Conservation (phyloP, 2,888 invertebrate genomes). For the Ophion ventricosus region DNA sequence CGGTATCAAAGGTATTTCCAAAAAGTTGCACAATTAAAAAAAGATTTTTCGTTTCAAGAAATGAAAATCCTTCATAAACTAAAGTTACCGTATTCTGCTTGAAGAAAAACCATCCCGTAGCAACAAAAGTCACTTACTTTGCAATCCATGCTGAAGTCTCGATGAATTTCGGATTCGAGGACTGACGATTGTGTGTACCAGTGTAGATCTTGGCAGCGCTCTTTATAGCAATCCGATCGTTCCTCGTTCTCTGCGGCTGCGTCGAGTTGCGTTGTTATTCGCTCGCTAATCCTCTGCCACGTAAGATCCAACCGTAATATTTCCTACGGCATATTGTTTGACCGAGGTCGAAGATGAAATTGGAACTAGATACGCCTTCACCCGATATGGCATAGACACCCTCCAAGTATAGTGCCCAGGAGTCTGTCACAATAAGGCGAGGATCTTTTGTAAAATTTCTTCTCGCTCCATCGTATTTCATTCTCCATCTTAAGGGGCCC, state of each 20-base stretch:
- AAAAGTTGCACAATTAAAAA: background rate
- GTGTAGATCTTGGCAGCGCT: conserved; percentile 62
- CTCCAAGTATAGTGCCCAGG: background rate
- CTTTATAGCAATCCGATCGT: conserved; percentile 73
- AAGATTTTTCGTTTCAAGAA: background rate
- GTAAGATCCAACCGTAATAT: conserved; percentile 49
- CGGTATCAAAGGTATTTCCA: background rate
- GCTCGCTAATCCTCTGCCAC: conserved; percentile 63
- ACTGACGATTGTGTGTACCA: conserved; percentile 67
- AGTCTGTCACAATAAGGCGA: conserved; percentile 17
- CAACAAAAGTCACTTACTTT: conserved; percentile 71
- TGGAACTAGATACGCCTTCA: conserved; percentile 54
- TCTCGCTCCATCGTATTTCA: conserved; percentile 13
- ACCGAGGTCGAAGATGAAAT: conserved; percentile 65
- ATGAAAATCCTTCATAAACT: too few relatives aligned
- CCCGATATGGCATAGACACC: conserved; percentile 10
- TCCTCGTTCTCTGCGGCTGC: conserved; percentile 65
- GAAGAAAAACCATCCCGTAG: background rate
- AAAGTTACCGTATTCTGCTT: too few relatives aligned
- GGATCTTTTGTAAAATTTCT: conserved; percentile 44
- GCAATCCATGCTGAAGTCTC: conserved; percentile 70
- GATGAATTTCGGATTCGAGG: conserved; percentile 59
- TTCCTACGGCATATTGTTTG: conserved; percentile 47
- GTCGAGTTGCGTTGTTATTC: conserved; percentile 42
- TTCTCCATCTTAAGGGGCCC: background rate